A percentile compares a stretch with the other conserved stretches of the same genome.
Conservation (phyloP, 2,888 invertebrate genomes). For the Amphipyra berbera region DNA sequence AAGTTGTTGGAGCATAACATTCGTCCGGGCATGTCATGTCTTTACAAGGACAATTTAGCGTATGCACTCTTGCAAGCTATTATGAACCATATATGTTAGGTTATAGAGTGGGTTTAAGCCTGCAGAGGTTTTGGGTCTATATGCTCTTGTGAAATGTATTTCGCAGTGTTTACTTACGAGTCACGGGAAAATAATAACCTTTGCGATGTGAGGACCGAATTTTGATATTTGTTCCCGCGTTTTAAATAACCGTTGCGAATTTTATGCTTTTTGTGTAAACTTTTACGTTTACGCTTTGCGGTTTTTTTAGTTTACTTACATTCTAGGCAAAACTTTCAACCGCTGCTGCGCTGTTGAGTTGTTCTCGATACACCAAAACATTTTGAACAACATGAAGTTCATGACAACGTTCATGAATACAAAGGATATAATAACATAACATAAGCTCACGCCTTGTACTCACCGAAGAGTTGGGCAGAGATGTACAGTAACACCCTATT, state of each 20-base stretch:
- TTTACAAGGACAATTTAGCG: constrained; percentile 54
- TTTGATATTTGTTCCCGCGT: constrained; percentile 27
- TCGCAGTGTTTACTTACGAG: constrained; percentile 58
- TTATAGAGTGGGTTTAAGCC: constrained; percentile 15
- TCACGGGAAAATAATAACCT: constrained; percentile 54
- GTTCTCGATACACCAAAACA: too few relatives aligned
- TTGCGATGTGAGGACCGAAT: constrained; percentile 37
- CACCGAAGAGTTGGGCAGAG: too few relatives aligned
- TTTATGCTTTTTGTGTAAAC: constrained; percentile 1
- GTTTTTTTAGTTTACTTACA: too few relatives aligned
- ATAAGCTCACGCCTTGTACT: too few relatives aligned
- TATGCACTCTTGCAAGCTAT: constrained; percentile 27
- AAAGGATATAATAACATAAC: too few relatives aligned
- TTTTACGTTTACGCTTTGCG: neutral
- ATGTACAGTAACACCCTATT: too few relatives aligned
- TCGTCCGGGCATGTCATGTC: constrained; percentile 70
- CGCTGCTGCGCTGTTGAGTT: too few relatives aligned
- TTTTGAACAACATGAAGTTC: too few relatives aligned
- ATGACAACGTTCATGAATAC: too few relatives aligned
- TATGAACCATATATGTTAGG: constrained; percentile 5
- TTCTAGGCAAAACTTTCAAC: too few relatives aligned
- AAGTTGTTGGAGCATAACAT: constrained; percentile 77
- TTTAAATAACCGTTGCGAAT: constrained; percentile 9
- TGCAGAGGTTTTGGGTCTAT: constrained; percentile 26
- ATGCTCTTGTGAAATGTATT: constrained; percentile 66